Evolutionary conservation across 2,888 invertebrate species (phyloP).

Genomic region (Drosophila niveifrons): DNA sequence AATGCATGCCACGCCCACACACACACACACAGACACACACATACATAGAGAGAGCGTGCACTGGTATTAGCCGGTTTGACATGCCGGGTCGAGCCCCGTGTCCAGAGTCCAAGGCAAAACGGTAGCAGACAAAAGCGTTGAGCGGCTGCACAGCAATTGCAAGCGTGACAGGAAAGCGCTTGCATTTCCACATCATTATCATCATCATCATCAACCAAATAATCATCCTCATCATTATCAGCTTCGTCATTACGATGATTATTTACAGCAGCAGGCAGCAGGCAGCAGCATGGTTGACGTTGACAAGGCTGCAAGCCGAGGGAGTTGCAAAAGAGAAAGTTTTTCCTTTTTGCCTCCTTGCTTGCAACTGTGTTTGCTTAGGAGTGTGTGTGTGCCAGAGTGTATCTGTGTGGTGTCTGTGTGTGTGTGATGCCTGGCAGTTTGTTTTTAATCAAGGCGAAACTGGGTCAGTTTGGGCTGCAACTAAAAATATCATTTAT

Average conservation of each 20-base stretch:
- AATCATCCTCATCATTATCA: slow-evolving; percentile 20
- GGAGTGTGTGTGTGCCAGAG: slow-evolving; percentile 41
- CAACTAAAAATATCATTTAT: slow-evolving; percentile 80
- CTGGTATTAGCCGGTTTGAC: slow-evolving; percentile 51
- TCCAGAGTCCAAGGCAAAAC: slow-evolving; percentile 52
- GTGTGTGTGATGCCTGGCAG: slow-evolving; percentile 59
- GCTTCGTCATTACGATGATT: slow-evolving; percentile 8
- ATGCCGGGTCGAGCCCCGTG: slow-evolving; percentile 58
- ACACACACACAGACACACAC: slow-evolving; percentile 23
- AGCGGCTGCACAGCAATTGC: slow-evolving; percentile 49
- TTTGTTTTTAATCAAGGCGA: slow-evolving; percentile 79
- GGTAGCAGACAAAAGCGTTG: slow-evolving; percentile 45
- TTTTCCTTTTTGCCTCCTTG: slow-evolving; percentile 15
- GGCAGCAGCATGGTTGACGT: slow-evolving; percentile 31
- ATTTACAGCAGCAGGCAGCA: slow-evolving; percentile 20
- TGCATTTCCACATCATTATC: slow-evolving; percentile 32
- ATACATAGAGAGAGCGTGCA: slow-evolving; percentile 5
- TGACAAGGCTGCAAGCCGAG: slow-evolving; percentile 54
- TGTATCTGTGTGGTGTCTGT: slow-evolving; percentile 26
- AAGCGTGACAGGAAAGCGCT: slow-evolving; percentile 37
- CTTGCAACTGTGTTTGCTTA: slow-evolving; percentile 55
- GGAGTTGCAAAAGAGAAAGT: slow-evolving; percentile 74
- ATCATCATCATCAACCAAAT: neutral
- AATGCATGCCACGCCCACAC: slow-evolving; percentile 59
- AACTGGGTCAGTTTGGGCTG: slow-evolving; percentile 78